Evolutionary conservation across 2,888 invertebrate species (phyloP), one percentile per base, ranked within the genome.

Genomic region (Tenodera sinensis): DNA sequence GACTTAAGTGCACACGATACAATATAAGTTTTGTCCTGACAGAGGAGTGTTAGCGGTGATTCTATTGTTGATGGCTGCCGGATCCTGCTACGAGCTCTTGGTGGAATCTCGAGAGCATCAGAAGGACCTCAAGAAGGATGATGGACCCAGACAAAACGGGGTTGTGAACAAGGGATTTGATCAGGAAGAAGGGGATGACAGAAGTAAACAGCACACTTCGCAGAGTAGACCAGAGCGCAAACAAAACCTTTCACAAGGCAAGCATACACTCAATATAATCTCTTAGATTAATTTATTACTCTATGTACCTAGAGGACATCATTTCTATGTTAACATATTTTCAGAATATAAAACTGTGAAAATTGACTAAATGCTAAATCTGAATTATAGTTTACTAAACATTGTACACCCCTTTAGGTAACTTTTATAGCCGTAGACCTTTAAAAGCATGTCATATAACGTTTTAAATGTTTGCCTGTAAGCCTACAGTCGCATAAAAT

Each of bases 61-160:
- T 27, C 91, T 94, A 0, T 91, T 95, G 14, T 92, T 96, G 91
- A 95, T 96, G 93, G 92, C 96, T 88, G 92, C 94, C 88, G 95
- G 96, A 2, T 96, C 96, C 0, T 92, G 95, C 83, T 96, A 96
- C 92, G 96, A 97, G 84, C n/a, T 89, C 42, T 84, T 90, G 84
- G 3, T 71, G 54, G 82, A 81, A 42, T 87, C 82, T 87, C 34
- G 82, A 34, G 83, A 20, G 34, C 71, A 85, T 8, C 1, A 83
- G 3, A 30, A 83, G 14, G 34, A 42, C 6, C 82, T n/a, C 54
- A 71, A 71, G 54, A 71, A 71, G 4, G 25, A 15, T 2, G 54
- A 71, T 71, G 54, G 54, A 6, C 54, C 20, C 54, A 15, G 25
- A 20, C 54, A 71, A 0, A 71, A 71, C 20, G 54, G 54, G 6